phyloP scores from a whole-genome alignment of 1,140 invertebrate species.

The Trypoxylus dichotomus region DNA sequence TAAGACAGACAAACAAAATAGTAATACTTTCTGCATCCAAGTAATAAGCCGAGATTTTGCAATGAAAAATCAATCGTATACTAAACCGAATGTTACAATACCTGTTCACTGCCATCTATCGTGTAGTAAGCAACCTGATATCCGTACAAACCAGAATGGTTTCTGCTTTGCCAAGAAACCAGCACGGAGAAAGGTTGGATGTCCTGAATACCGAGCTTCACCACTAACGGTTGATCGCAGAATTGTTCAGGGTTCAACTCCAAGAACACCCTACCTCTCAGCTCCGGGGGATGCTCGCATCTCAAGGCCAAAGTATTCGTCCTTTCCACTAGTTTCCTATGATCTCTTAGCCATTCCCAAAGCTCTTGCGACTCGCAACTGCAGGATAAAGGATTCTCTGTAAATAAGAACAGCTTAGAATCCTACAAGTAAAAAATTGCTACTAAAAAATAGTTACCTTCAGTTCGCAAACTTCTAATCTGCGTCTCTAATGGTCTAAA shows the following conservation, averaged over 20 bases:
- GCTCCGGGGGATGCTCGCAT: constrained; percentile 77
- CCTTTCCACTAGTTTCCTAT: constrained; percentile 69
- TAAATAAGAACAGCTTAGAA: constrained; percentile 39
- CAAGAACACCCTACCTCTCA: constrained; percentile 73
- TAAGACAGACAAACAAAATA: too few species aligned
- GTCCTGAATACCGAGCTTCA: constrained; percentile 82
- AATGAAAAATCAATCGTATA: too few species aligned
- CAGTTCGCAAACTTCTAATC: constrained; percentile 71
- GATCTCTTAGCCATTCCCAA: constrained; percentile 87
- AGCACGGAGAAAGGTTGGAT: constrained; percentile 85
- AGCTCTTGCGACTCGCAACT: constrained; percentile 82
- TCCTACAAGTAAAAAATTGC: not conserved
- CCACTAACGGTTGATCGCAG: constrained; percentile 78
- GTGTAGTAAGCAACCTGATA: constrained; percentile 85
- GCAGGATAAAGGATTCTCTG: constrained; percentile 83
- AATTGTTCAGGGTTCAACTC: constrained; percentile 77
- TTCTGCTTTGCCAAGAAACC: constrained; percentile 86
- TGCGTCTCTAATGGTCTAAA: constrained; percentile 78
- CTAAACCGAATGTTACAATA: too few species aligned
- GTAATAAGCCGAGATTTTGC: too few species aligned
- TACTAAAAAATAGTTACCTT: constrained; percentile 62
- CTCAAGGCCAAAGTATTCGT: constrained; percentile 60
- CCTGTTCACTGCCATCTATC: constrained; percentile 64
- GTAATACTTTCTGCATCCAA: too few species aligned
- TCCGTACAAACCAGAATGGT: constrained; percentile 81